These are phyloP conservation scores for Pectinophora gossypiella DNA, from an alignment of 1,140 invertebrate genomes.

Conservation along the genomic window DNA sequence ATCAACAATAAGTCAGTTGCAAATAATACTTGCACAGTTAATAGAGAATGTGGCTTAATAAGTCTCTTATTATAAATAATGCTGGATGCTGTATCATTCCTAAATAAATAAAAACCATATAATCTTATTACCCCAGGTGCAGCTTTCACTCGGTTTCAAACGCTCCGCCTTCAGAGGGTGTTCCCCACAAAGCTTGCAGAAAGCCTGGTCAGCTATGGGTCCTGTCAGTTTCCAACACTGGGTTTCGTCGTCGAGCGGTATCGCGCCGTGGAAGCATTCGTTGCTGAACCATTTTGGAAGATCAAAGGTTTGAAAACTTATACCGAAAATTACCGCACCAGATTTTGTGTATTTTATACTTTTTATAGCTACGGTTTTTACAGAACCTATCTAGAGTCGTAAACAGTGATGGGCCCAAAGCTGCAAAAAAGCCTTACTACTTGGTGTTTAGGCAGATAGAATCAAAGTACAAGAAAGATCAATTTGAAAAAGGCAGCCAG, in stretches of 20 bases:
- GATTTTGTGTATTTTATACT: too few relatives aligned
- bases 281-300: conserved; percentile 95
- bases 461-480: too few relatives aligned
- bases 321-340: too few relatives aligned
- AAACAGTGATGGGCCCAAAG: too few relatives aligned
- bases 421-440: too few relatives aligned
- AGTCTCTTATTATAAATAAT: neutral
- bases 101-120: neutral
- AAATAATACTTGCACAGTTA: neutral
- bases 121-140: conserved; percentile 80
- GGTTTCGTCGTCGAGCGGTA: conserved; percentile 98
- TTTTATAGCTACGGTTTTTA: too few relatives aligned
- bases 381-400: too few relatives aligned
- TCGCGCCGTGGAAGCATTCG: conserved; percentile 91
- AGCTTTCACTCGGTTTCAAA: conserved; percentile 99
- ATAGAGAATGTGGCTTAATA: neutral
- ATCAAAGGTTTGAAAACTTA: conserved; percentile 85
- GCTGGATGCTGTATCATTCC: neutral
- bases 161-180: conserved; percentile 89
- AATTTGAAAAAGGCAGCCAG: too few relatives aligned
- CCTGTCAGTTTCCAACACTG: conserved; percentile 97
- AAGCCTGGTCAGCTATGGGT: conserved; percentile 96
- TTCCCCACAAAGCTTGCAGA: conserved; percentile 87
- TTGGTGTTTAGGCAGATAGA: too few relatives aligned
- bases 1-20: neutral